These are phyloP conservation scores for Willisornis vidua DNA, from an alignment of 2,113 vertebrate genomes.

Conservation along the genomic window DNA sequence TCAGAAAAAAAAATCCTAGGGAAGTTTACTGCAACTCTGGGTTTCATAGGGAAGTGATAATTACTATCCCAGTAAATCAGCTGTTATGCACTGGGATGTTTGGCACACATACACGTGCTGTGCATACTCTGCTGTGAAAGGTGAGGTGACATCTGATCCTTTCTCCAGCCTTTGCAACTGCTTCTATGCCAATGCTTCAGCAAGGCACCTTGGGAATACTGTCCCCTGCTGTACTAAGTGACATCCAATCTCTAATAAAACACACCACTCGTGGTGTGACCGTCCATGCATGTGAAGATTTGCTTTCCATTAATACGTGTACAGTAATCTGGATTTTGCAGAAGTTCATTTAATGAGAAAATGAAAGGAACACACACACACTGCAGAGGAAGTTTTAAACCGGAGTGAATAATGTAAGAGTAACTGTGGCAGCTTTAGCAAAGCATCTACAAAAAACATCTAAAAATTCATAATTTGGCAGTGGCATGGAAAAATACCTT, in stretches of 20 bases:
- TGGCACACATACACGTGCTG: rapidly evolving
- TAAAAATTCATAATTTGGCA: neutral
- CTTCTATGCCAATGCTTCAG: neutral
- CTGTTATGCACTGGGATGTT: neutral
- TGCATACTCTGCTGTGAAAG: rapidly evolving
- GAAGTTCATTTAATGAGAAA: neutral
- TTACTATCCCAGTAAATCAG: neutral
- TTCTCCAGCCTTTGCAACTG: neutral
- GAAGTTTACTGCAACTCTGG: neutral
- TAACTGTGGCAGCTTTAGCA: neutral
- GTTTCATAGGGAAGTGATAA: neutral
- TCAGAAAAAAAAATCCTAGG: neutral
- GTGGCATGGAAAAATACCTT: neutral
- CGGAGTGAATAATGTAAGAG: neutral
- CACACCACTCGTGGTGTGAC: neutral
- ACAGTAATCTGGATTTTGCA: neutral
- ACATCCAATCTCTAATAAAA: neutral
- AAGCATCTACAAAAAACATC: slow-evolving; percentile 2
- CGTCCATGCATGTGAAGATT: neutral
- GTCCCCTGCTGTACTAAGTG: neutral
- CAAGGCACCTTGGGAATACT: neutral
- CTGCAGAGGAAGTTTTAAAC: neutral
- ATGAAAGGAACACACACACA: neutral
- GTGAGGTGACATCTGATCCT: neutral
- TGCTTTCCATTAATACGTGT: neutral